Base-by-base conservation (phyloP, 2,797 vertebrate genomes). In the Numenius phaeopus region DNA sequence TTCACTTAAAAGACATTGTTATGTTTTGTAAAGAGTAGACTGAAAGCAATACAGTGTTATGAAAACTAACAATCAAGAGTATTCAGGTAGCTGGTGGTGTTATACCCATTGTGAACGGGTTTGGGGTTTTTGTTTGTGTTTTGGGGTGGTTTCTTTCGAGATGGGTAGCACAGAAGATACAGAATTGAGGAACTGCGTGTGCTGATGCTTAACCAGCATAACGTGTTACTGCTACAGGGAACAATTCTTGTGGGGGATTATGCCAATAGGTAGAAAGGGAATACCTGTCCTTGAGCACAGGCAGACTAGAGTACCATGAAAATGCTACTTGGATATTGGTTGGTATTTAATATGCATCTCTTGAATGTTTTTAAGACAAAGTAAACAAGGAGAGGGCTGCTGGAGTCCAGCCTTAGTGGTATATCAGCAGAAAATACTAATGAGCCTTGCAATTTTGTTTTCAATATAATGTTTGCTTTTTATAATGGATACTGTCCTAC, bases 231-330 rank as follows among this genome's bases (percentile, higher is more conserved):
- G 24, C 27, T 52, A 2, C 3, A 59, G 24, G 21, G 50, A 66
- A 5, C 14, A 69, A 20, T 42, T 80, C 29, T 50, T 2, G 1
- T 39, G 32, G 34, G 46, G 1, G 0, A 8, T 77, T 77, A 26
- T 16, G 11, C 34, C 37, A 69, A 39, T 44, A 65, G 29, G 21
- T 76, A 34, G 26, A 65, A 90, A 72, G 32, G 20, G 9, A 81
- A 14, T 37, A 75, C 15, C 54, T 82, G 49, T 66, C 62, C 52
- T 79, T 78, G 26, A 69, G 17, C 30, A 15, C 22, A 18, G 24
- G 9, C 34, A 54, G 15, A 11, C 46, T 62, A 42, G 16, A 57
- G 39, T 29, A 7, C 69, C 64, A 6, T 54, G 34, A 30, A 84
- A 82, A 66, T 65, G 14, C 26, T 46, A 14, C n/a, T 87, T 81